phyloP scores from a whole-genome alignment of 2,888 invertebrate genomes.

The Darwinula stevensoni region DNA sequence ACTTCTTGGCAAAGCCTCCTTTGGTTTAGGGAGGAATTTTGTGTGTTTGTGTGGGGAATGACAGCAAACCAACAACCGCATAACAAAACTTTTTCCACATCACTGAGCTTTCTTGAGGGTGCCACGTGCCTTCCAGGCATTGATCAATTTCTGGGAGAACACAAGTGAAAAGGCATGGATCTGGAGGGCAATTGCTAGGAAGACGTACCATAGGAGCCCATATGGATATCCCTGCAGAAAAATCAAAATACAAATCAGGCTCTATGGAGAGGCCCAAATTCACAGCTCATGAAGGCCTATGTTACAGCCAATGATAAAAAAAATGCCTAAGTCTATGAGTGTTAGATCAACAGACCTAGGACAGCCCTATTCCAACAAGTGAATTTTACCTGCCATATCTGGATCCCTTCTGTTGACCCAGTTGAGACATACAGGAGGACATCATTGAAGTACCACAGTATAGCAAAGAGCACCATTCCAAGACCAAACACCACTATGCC shows the following conservation, averaged over 20 bases:
- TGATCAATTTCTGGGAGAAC: slow-evolving; percentile 49
- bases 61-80: too few relatives aligned
- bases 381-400: slow-evolving; percentile 45
- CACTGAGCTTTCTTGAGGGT: too few relatives aligned
- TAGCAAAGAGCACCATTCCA: slow-evolving; percentile 47
- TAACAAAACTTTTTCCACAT: too few relatives aligned
- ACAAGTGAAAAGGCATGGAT: slow-evolving; percentile 59
- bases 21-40: too few relatives aligned
- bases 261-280: neutral
- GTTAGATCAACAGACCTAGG: too few relatives aligned
- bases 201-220: slow-evolving; percentile 71
- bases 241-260: slow-evolving; percentile 9
- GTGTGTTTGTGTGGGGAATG: too few relatives aligned
- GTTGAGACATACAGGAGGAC: slow-evolving; percentile 47
- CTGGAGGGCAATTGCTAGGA: slow-evolving; percentile 55
- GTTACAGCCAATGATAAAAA: neutral
- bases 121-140: slow-evolving; percentile 63
- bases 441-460: slow-evolving; percentile 51
- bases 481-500: slow-evolving; percentile 48
- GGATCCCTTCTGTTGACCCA: slow-evolving; percentile 32
- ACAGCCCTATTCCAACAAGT: too few relatives aligned
- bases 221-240: slow-evolving; percentile 51
- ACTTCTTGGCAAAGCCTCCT: too few relatives aligned
- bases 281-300: neutral
- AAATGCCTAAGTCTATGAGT: too few relatives aligned